A percentile compares a stretch with the other conserved stretches of the same genome.
phyloP scores from a whole-genome alignment of 2,797 vertebrate species.

The Heteromormyrus szaboi region DNA sequence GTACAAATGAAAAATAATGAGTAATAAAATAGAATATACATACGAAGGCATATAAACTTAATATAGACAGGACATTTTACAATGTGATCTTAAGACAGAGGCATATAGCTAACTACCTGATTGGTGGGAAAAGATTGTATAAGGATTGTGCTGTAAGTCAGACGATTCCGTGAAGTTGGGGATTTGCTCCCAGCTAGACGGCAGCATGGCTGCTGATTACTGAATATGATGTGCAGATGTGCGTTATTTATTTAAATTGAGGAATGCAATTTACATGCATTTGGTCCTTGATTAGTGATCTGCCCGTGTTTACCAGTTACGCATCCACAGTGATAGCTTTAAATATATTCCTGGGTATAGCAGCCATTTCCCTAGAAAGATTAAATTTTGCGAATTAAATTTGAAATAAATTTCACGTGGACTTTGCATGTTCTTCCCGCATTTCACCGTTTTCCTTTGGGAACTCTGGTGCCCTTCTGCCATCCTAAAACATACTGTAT shows the following conservation, averaged over 20 bases:
- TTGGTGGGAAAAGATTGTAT: background rate
- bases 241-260: background rate
- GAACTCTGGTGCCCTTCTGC: background rate
- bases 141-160: background rate
- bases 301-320: background rate
- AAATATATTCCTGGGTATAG: background rate
- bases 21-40: background rate
- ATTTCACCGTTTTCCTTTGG: background rate
- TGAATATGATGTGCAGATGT: background rate
- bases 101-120: background rate
- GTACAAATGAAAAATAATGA: background rate
- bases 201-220: background rate
- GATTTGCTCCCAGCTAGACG: background rate
- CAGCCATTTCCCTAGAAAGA: background rate
- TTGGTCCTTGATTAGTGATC: background rate
- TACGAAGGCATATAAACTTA: background rate
- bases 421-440: background rate
- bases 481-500: background rate
- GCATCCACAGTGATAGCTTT: background rate
- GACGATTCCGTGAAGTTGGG: background rate
- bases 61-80: background rate
- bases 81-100: background rate
- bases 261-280: background rate
- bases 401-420: background rate
- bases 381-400: background rate